Evolutionary conservation across 2,888 invertebrate genomes (phyloP).

Genomic region (Sinohyriopsis cumingii): DNA sequence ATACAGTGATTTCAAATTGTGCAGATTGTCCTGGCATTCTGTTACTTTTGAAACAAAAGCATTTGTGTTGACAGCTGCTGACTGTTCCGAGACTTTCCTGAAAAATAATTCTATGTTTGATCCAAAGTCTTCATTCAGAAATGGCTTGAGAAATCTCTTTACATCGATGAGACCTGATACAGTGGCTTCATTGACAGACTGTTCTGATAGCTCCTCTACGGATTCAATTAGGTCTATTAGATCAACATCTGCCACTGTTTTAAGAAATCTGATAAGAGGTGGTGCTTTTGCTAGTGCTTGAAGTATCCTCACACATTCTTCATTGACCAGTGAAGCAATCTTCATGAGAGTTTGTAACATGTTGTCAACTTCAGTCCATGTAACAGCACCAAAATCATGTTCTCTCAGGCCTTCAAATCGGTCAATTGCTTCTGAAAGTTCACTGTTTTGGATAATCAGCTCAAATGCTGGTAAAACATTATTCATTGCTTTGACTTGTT

Average conservation of each 20-base stretch:
- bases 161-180: constrained; percentile 45
- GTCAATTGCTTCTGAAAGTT: constrained; percentile 17
- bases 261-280: constrained; percentile 31
- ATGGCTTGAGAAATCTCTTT: constrained; percentile 33
- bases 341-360: constrained; percentile 17
- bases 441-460: background rate
- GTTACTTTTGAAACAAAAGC: constrained; percentile 31
- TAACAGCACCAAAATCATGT: constrained; percentile 5
- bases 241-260: constrained; percentile 37
- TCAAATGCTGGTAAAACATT: constrained; percentile 9
- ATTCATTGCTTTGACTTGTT: constrained; percentile 12
- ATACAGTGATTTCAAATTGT: constrained; percentile 40
- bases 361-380: constrained; percentile 15
- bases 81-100: constrained; percentile 13
- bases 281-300: constrained; percentile 16
- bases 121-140: constrained; percentile 16
- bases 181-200: constrained; percentile 43
- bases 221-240: constrained; percentile 48
- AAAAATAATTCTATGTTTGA: constrained; percentile 1
- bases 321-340: constrained; percentile 13
- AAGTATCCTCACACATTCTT: constrained; percentile 22
- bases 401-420: constrained; percentile 18
- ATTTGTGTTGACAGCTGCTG: constrained; percentile 6
- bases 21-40: constrained; percentile 35
- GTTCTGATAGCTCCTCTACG: constrained; percentile 50